These are phyloP conservation scores for Seriola aureovittata DNA, from an alignment of 2,113 vertebrate genomes.

Conservation along the genomic window DNA sequence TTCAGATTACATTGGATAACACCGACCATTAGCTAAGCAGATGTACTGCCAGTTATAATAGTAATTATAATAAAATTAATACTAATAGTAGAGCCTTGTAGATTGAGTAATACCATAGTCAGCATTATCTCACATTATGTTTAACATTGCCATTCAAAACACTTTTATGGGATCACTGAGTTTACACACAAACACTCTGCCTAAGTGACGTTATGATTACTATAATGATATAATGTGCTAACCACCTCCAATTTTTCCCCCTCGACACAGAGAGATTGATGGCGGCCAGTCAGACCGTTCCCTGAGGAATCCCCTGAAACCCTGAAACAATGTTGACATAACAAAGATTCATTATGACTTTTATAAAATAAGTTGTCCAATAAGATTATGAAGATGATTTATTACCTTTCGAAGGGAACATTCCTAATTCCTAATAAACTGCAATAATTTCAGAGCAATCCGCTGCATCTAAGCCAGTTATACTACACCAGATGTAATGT, in stretches of 20 bases:
- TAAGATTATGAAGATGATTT: slow-evolving; percentile 70
- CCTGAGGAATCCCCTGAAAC: slow-evolving; percentile 53
- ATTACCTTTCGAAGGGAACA: slow-evolving; percentile 52
- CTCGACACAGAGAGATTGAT: slow-evolving; percentile 65
- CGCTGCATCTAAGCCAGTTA: slow-evolving; percentile 46
- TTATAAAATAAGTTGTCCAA: slow-evolving; percentile 63
- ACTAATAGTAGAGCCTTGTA: slow-evolving; percentile 24
- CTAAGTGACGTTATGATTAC: slow-evolving; percentile 67
- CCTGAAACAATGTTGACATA: slow-evolving; percentile 66
- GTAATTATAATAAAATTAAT: not conserved
- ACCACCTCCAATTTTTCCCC: slow-evolving; percentile 66
- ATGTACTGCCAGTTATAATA: slow-evolving; percentile 14
- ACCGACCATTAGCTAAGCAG: not conserved
- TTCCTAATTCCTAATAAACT: slow-evolving; percentile 68
- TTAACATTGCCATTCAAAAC: slow-evolving; percentile 46
- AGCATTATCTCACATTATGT: slow-evolving; percentile 30
- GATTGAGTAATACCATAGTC: slow-evolving; percentile 11
- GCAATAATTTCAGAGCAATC: slow-evolving; percentile 66
- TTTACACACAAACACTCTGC: slow-evolving; percentile 62
- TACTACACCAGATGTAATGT: slow-evolving; percentile 41
- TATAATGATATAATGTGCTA: slow-evolving; percentile 76
- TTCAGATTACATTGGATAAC: not conserved
- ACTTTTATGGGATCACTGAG: slow-evolving; percentile 49
- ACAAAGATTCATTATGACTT: slow-evolving; percentile 72
- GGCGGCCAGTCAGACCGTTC: slow-evolving; percentile 63